Percentiles rank a stretch among this genome's conserved stretches.
These are phyloP conservation scores for Gambusia affinis DNA, from an alignment of 2,113 vertebrate species.

Conservation along the genomic window DNA sequence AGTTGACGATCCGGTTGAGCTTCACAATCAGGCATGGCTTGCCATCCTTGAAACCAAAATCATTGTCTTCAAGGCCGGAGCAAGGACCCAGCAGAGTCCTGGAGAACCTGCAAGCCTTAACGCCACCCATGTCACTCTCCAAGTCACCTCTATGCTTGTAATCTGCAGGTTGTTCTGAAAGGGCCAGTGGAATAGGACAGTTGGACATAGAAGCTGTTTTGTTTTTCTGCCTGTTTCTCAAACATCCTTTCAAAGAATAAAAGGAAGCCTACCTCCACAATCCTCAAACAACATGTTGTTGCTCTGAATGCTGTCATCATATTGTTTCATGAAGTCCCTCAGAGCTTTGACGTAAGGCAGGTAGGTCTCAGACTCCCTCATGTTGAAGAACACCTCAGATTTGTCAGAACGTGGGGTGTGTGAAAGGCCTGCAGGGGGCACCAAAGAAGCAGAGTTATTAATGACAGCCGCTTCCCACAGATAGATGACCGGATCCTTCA, in stretches of 20 bases:
- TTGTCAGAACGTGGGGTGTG: slow-evolving; percentile 76
- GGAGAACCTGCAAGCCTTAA: slow-evolving; percentile 88
- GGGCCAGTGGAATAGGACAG: neutral
- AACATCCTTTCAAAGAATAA: too few relatives aligned
- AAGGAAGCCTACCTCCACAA: slow-evolving; percentile 83
- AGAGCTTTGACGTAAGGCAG: slow-evolving; percentile 78
- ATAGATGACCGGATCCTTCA: too few relatives aligned
- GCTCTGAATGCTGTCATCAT: slow-evolving; percentile 74
- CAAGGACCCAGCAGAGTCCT: slow-evolving; percentile 86
- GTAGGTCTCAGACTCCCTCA: slow-evolving; percentile 70
- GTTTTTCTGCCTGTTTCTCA: too few relatives aligned
- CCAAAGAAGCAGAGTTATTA: too few relatives aligned
- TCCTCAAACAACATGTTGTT: slow-evolving; percentile 83
- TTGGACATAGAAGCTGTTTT: too few relatives aligned
- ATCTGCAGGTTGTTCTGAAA: slow-evolving; percentile 66
- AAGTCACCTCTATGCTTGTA: slow-evolving; percentile 85
- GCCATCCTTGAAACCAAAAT: slow-evolving; percentile 87
- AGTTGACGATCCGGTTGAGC: slow-evolving; percentile 94
- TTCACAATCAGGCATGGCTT: slow-evolving; percentile 93
- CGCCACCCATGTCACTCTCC: slow-evolving; percentile 77
- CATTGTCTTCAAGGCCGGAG: slow-evolving; percentile 82
- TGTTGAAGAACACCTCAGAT: slow-evolving; percentile 83
- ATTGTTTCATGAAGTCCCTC: slow-evolving; percentile 79
- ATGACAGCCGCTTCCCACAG: too few relatives aligned
- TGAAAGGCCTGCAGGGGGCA: slow-evolving; percentile 69